Percentiles rank a stretch among this genome's conserved stretches.
Evolutionary conservation across 1,140 invertebrate genomes (phyloP).

Genomic region (Apis dorsata): DNA sequence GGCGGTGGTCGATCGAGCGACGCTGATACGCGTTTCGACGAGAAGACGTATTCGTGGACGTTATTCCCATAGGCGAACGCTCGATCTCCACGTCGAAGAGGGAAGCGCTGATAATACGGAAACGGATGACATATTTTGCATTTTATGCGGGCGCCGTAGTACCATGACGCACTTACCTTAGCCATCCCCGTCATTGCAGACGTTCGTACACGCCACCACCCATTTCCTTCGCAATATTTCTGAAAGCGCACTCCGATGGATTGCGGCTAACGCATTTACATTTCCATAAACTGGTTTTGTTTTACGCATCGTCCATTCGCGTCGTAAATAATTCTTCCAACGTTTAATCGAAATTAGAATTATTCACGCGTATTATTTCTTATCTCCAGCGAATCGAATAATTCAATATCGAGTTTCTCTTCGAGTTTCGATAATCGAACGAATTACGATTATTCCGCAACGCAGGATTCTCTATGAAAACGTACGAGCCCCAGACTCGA

Average conservation of each 20-base stretch:
- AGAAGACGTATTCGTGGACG: slow-evolving; percentile 26
- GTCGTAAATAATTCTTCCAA: too few species aligned
- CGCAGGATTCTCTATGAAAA: slow-evolving; percentile 60
- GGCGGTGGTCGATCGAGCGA: slow-evolving; percentile 25
- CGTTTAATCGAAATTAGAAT: too few species aligned
- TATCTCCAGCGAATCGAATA: background rate
- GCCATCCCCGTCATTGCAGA: slow-evolving; percentile 34
- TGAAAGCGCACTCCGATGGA: slow-evolving; percentile 39
- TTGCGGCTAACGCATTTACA: slow-evolving; percentile 43
- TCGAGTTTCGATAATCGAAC: slow-evolving; percentile 15
- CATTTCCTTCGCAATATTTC: slow-evolving; percentile 52
- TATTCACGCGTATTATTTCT: too few species aligned
- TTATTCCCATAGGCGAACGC: background rate
- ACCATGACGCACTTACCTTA: slow-evolving; percentile 45
- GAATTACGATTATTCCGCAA: slow-evolving; percentile 47
- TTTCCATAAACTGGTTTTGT: slow-evolving; percentile 53
- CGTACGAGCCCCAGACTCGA: slow-evolving; percentile 53
- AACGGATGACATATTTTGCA: slow-evolving; percentile 64
- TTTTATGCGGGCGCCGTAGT: slow-evolving; percentile 44
- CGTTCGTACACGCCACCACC: background rate
- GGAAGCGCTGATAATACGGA: slow-evolving; percentile 56
- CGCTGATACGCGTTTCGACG: slow-evolving; percentile 12
- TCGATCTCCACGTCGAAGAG: slow-evolving; percentile 55
- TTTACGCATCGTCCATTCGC: slow-evolving; percentile 6
- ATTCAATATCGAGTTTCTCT: background rate